Conservation (phyloP, 1,140 invertebrate species). For the Brachionus sp. region DNA sequence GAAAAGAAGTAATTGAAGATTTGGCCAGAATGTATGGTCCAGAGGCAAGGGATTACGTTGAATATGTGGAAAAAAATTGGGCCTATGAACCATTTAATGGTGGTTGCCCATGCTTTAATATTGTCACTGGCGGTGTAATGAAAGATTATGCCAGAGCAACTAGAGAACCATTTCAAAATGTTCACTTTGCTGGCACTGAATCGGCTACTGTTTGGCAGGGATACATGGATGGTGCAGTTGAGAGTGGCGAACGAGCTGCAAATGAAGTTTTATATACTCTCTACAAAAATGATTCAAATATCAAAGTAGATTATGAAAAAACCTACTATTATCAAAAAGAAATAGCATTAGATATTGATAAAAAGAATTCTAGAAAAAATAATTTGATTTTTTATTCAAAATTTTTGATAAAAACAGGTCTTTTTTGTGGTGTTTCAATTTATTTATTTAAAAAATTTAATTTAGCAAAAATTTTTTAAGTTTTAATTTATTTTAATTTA, state of each 20-base stretch:
- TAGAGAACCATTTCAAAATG: slow-evolving; percentile 46
- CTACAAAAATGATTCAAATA: not conserved
- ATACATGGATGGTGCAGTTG: slow-evolving; percentile 60
- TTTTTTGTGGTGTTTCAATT: not conserved
- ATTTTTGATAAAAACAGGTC: not conserved
- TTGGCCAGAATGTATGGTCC: slow-evolving; percentile 56
- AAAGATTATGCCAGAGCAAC: slow-evolving; percentile 48
- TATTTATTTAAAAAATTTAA: slow-evolving; percentile 3
- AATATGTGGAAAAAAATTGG: slow-evolving; percentile 59
- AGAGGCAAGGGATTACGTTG: slow-evolving; percentile 51
- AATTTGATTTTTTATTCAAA: not conserved
- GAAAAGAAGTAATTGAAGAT: slow-evolving; percentile 56
- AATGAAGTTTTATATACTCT: slow-evolving; percentile 50
- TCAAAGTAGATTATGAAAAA: slow-evolving; percentile 31
- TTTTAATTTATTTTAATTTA: not conserved
- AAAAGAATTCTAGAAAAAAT: not conserved
- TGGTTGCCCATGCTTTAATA: slow-evolving; percentile 54
- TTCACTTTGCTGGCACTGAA: slow-evolving; percentile 61
- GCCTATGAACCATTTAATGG: slow-evolving; percentile 54
- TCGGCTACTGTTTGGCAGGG: slow-evolving; percentile 58
- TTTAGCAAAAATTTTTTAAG: not conserved
- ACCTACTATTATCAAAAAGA: slow-evolving; percentile 36
- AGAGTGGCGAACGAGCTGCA: slow-evolving; percentile 57
- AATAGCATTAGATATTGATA: not conserved
- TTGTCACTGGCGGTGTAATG: slow-evolving; percentile 51